Evolutionary conservation across 2,888 invertebrate genomes (phyloP), one percentile per base, ranked within the genome.

Genomic region (Caenorhabditis sp.): DNA sequence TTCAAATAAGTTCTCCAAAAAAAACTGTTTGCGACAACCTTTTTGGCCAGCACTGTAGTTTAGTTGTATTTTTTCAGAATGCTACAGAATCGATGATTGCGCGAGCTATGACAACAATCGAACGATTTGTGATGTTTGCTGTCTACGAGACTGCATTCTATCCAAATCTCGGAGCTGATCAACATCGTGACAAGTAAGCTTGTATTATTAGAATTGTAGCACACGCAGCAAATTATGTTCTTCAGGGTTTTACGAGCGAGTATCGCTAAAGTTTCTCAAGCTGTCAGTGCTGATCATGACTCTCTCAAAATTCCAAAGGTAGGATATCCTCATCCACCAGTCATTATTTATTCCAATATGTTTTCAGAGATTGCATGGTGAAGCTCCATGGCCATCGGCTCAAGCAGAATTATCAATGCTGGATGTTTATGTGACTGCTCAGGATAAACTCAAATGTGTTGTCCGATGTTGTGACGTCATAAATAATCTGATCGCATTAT

Each of bases 141-240:
- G 93, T 97, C 64, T 97, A 97, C 89, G 91, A 93, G 52, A 93
- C 94, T 87, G 95, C 97, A 59, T 91, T 99, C 89, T 96, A 95
- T 90, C 97, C 97, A 7, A 97, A 97, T 88, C 95, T 95, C 3
- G 97, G 97, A 88, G 95, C 94, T 0, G 97, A 99, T 89, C 91
- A 94, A 76, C 92, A 93, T 26, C 90, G 97, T 72, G 97, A 97
- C 89, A 93, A 93, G 93, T 93, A 87, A 91, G 92, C 91, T 57
- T 21, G 7, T 52, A 57, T 2, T 1, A 63, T 26, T 50, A 21
- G 31, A 49, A 17, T 10, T 17, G 43, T n/a, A n/a, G n/a, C n/a
- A n/a, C n/a, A n/a, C n/a, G n/a, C n/a, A n/a, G n/a, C n/a, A n/a
- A n/a, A n/a, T n/a, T n/a, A n/a, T n/a, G n/a, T 43, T 43, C 14